Evolutionary conservation across 2,113 vertebrate genomes (phyloP), one percentile per base, ranked within the genome.

Genomic region (Symphodus melops): DNA sequence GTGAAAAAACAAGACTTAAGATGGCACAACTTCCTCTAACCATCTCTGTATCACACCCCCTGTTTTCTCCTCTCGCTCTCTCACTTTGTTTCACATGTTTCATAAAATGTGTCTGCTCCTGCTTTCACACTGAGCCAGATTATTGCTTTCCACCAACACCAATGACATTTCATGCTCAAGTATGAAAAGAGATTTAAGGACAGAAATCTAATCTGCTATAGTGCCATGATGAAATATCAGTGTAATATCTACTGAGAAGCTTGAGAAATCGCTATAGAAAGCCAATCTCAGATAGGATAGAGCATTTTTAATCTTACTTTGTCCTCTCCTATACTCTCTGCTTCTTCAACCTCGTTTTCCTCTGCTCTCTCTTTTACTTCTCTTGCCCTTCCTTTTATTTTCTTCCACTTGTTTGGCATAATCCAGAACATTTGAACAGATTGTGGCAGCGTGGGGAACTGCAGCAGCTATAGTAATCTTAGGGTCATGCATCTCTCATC

Each of bases 161-260:
- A 75, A 53, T 74, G 75, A 86, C 75, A 74, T 88, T 86, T 87
- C 81, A 84, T 75, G 87, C 87, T 72, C 67, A 75, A 85, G 84
- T 78, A 87, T 79, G 81, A 87, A 84, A 77, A 81, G 66, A 76
- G 83, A 86, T 89, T 91, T 88, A 82, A 86, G 76, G 85, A 84
- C 76, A 83, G 77, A 83, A 89, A 90, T 89, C 85, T 76, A 88
- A 92, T 90, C 90, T 82, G 72, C 59, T 69, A 46, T 64, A 46
- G 70, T 70, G 75, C 76, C 59, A 53, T 90, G 87, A 91, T 91
- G 88, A 91, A 90, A 91, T 90, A 89, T 91, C 85, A 81, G 72
- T 76, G 91, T 86, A 89, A 91, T 87, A 88, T 91, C 81, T 75
- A 64, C 68, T 10, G 49, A 72, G 68, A 57, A 68, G 74, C 79